Base-by-base conservation (phyloP, 37 sponge, comb jelly and placozoan genomes). In the Beroe forskalii region DNA sequence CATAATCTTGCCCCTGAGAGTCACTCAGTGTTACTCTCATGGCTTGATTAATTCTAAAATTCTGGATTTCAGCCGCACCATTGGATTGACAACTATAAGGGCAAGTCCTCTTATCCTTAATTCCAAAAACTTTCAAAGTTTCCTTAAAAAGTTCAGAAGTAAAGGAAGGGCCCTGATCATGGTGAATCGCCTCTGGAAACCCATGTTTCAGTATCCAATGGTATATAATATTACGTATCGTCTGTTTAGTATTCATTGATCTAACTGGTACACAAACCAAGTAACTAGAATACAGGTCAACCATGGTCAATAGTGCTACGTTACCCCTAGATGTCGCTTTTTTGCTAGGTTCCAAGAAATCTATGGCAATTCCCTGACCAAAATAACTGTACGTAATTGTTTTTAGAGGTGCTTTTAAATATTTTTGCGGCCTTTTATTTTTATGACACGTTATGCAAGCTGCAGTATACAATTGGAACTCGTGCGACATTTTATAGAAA, bases 401-500 rank as follows among this genome's bases (percentile, higher is more conserved):
- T 39, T 30, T 14, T 32, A 72, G 39, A 22, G 75, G 75, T 33
- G 75, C 75, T 30, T 32, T 72, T 32, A 6, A 4, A 12, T 19
- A 20, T 27, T 19, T 30, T 38, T 33, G 4, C 12, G 75, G 2
- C 14, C 14, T 20, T 20, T 72, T 72, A 3, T 36, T 38, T 32
- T 20, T 32, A 3, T 72, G 23, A 72, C 75, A 72, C 4, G 30
- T 30, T 32, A 72, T 9, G 40, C 75, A 72, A 22, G 75, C 75
- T 3, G 23, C 19, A 8, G 35, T 39, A 23, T 30, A 72, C 37
- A 72, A 12, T 72, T 72, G 22, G 19, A 72, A 32, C 20, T 72
- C 75, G 4, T 72, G 23, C 23, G 39, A 20, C 75, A 72, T 72
- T 37, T 72, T 72, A 39, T 72, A 72, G 39, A 72, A 72, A 20